These are phyloP conservation scores for Micromussa lordhowensis DNA, from an alignment of 92 coral and sea anemone genomes.

Conservation along the genomic window DNA sequence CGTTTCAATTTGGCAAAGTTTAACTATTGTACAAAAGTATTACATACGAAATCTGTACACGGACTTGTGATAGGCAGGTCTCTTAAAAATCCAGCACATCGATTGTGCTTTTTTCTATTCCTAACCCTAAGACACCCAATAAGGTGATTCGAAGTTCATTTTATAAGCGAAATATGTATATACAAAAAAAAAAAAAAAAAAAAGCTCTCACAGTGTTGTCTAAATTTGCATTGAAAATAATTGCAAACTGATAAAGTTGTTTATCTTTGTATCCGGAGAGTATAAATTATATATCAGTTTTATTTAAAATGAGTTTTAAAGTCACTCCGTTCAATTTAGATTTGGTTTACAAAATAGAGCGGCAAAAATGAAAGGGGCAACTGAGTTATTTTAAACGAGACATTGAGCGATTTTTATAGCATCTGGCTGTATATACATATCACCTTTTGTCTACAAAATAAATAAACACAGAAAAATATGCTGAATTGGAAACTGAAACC, in stretches of 20 bases:
- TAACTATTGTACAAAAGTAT: too few species aligned
- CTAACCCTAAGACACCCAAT: too few species aligned
- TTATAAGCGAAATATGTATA: neutral
- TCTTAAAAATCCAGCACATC: too few species aligned
- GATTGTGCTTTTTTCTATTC: too few species aligned
- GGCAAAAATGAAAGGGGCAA: neutral
- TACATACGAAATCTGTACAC: neutral
- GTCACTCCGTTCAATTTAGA: neutral
- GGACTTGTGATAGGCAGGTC: too few species aligned
- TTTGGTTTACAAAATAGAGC: neutral
- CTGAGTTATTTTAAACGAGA: neutral
- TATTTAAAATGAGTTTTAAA: neutral
- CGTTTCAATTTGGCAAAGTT: neutral
- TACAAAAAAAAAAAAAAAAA: neutral
- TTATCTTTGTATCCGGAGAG: neutral
- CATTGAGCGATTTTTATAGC: neutral
- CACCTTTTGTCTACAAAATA: neutral
- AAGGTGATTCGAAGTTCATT: neutral
- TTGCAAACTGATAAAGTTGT: neutral
- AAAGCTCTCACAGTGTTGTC: neutral
- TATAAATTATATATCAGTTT: neutral
- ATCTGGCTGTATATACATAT: neutral
- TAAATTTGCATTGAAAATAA: neutral
- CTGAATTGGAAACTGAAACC: neutral
- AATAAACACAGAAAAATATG: too few species aligned